phyloP scores from a whole-genome alignment of 2,113 vertebrate genomes.

The Pachycephala philippinensis region DNA sequence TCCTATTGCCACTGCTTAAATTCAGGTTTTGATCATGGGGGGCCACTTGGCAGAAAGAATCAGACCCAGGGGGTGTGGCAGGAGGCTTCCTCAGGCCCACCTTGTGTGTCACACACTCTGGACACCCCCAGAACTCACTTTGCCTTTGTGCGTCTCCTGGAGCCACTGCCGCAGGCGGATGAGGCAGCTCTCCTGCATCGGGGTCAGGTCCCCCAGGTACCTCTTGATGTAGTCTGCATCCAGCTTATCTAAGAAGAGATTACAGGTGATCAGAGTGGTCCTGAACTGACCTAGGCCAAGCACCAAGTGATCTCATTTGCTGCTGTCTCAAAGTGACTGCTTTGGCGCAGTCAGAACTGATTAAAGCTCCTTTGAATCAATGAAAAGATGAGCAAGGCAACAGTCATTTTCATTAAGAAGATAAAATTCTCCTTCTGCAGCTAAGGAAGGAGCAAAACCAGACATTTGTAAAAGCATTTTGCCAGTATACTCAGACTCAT shows the following conservation, averaged over 20 bases:
- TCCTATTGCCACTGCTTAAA: background rate
- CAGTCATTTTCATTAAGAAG: background rate
- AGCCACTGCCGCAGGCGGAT: constrained; percentile 93
- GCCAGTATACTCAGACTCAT: background rate
- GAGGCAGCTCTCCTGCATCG: constrained; percentile 95
- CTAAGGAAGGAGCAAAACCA: background rate
- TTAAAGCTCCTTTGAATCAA: background rate
- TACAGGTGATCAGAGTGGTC: background rate
- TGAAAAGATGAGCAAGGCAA: background rate
- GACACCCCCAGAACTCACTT: constrained; percentile 71
- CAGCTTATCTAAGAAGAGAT: constrained; percentile 82
- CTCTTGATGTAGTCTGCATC: constrained; percentile 96
- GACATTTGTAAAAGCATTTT: background rate
- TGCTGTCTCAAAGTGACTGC: background rate
- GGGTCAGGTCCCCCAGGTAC: constrained; percentile 92
- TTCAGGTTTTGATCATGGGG: background rate
- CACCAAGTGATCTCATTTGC: background rate
- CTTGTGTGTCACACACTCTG: background rate
- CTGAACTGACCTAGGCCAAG: background rate
- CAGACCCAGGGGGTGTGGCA: background rate
- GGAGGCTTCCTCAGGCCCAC: background rate
- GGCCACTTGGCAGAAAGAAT: background rate
- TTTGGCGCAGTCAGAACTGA: rapidly evolving
- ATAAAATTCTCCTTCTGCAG: background rate
- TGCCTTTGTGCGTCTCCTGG: constrained; percentile 95